Evolutionary conservation across 1,140 invertebrate genomes (phyloP).

Genomic region (Diorhabda sublineata): DNA sequence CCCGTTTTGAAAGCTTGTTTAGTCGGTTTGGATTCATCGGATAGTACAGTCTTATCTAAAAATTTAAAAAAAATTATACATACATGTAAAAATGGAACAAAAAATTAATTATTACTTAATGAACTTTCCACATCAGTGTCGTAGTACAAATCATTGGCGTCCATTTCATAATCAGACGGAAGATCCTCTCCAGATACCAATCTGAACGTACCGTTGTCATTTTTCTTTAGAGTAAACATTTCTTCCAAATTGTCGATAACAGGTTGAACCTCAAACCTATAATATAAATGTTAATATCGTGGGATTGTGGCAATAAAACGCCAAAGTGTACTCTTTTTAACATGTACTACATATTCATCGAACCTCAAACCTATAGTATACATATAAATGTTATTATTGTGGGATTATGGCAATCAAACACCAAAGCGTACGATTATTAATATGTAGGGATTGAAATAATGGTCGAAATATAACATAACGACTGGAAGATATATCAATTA

Average conservation of each 20-base stretch:
- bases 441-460: no score
- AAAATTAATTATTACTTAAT: slow-evolving; percentile 7
- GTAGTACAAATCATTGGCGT: slow-evolving; percentile 8
- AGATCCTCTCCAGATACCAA: slow-evolving; percentile 26
- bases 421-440: no score
- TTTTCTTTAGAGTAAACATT: slow-evolving; percentile 18
- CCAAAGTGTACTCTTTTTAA: neutral
- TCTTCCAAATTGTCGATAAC: slow-evolving; percentile 22
- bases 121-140: slow-evolving; percentile 21
- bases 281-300: neutral
- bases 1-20: no score
- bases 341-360: neutral
- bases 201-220: slow-evolving; percentile 18
- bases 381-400: no score
- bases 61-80: neutral
- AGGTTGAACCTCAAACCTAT: slow-evolving; percentile 26
- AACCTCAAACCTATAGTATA: neutral
- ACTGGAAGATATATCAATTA: no score
- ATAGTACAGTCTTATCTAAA: no score
- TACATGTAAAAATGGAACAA: neutral
- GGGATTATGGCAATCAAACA: no score
- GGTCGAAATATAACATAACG: no score
- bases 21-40: no score
- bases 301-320: neutral
- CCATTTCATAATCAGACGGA: slow-evolving; percentile 21